Evolutionary conservation across 2,797 vertebrate species (phyloP).

Genomic region (Remorina albescens): DNA sequence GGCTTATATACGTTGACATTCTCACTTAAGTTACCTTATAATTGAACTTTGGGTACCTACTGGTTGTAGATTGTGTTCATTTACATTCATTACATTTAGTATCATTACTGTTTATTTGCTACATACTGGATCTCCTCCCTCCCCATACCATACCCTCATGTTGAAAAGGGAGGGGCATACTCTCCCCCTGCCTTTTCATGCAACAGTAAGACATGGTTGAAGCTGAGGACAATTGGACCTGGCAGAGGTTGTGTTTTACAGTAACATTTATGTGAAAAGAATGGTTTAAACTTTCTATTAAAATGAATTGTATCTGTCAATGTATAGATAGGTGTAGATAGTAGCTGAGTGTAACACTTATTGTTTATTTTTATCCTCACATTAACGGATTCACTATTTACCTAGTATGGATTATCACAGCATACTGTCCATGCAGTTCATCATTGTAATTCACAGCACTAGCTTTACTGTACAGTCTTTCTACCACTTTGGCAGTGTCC

Average conservation of each 20-base stretch:
- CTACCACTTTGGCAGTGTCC: conserved; percentile 70
- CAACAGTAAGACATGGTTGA: neutral
- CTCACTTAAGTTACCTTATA: neutral
- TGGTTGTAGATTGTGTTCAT: conserved; percentile 4
- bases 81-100: neutral
- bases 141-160: neutral
- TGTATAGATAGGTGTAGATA: too few relatives aligned
- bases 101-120: neutral
- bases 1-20: neutral
- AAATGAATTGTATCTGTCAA: neutral
- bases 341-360: neutral
- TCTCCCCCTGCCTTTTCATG: neutral
- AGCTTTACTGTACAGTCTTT: conserved; percentile 60
- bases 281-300: neutral
- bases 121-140: too few relatives aligned
- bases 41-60: neutral
- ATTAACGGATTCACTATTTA: conserved; percentile 39
- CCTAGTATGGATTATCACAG: conserved; percentile 27
- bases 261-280: neutral
- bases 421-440: conserved; percentile 41
- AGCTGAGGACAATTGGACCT: neutral
- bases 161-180: neutral
- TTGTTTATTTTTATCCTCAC: conserved; percentile 15
- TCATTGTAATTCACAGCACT: conserved; percentile 47
- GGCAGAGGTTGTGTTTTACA: neutral